Percentiles rank a stretch among this genome's conserved stretches.
phyloP scores from a whole-genome alignment of 2,797 vertebrate species.

The Brotula barbata region DNA sequence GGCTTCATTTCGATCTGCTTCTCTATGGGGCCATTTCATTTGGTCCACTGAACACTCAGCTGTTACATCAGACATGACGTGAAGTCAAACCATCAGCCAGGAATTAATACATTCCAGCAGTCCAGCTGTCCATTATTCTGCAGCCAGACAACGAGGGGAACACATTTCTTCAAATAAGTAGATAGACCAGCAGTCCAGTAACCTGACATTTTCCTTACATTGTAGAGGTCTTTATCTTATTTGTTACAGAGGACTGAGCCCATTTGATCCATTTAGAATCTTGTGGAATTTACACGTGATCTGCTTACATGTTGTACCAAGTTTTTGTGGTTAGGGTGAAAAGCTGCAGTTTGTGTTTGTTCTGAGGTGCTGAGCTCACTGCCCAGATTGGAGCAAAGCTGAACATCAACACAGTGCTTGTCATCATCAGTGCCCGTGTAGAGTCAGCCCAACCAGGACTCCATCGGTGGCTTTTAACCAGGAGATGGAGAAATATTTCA shows the following conservation, averaged over 20 bases:
- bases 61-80: slow-evolving; percentile 71
- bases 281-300: not conserved
- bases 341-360: not conserved
- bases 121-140: slow-evolving; percentile 39
- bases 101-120: slow-evolving; percentile 49
- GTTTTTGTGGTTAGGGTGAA: slow-evolving; percentile 23
- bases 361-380: slow-evolving; percentile 10
- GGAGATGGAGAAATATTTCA: slow-evolving; percentile 82
- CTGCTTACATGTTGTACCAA: not conserved
- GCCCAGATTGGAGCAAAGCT: slow-evolving; percentile 7
- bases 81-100: slow-evolving; percentile 51
- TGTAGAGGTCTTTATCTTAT: not conserved
- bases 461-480: slow-evolving; percentile 37
- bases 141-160: slow-evolving; percentile 37
- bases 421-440: slow-evolving; percentile 11
- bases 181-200: slow-evolving; percentile 3
- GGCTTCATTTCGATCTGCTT: slow-evolving; percentile 61
- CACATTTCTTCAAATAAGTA: slow-evolving; percentile 11
- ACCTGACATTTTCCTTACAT: slow-evolving; percentile 14
- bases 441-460: slow-evolving; percentile 16
- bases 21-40: slow-evolving; percentile 57
- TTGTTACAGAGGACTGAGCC: not conserved
- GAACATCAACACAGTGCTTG: slow-evolving; percentile 13
- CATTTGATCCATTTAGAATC: not conserved
- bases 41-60: slow-evolving; percentile 64